phyloP scores from a whole-genome alignment of 2,797 vertebrate species.

The Salmo trutta region DNA sequence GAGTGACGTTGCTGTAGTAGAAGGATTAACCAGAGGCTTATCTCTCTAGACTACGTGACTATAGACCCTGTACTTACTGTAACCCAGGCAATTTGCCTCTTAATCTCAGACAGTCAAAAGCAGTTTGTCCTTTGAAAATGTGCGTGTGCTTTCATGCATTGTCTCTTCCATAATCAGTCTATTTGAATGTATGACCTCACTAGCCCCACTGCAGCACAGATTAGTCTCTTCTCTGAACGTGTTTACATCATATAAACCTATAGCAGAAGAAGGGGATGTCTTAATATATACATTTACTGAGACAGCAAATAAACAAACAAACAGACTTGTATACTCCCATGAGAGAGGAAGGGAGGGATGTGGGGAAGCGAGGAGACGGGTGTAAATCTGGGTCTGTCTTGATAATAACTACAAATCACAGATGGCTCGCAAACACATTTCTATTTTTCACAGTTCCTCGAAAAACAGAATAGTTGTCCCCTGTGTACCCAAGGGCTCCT shows the following conservation, averaged over 20 bases:
- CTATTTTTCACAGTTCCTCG: constrained; percentile 60
- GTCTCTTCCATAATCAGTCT: neutral
- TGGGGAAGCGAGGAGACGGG: neutral
- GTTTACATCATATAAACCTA: constrained; percentile 32
- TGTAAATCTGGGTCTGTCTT: constrained; percentile 37
- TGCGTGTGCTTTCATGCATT: neutral
- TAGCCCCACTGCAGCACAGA: neutral
- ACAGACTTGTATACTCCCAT: neutral
- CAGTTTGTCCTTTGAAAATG: neutral
- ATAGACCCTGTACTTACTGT: neutral
- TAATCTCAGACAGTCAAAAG: neutral
- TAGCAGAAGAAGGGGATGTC: constrained; percentile 44
- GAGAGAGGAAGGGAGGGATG: constrained; percentile 12
- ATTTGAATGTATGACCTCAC: neutral
- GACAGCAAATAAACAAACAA: constrained; percentile 35
- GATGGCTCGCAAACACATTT: constrained; percentile 38
- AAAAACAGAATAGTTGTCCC: constrained; percentile 38
- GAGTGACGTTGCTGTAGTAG: neutral
- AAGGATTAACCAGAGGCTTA: neutral
- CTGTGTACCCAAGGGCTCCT: constrained; percentile 25
- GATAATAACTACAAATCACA: constrained; percentile 44
- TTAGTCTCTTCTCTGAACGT: neutral
- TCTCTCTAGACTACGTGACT: neutral
- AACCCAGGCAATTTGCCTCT: neutral
- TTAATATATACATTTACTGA: neutral